These are phyloP conservation scores for Anas bahamensis DNA, from an alignment of 2,797 vertebrate species.

Conservation along the genomic window DNA sequence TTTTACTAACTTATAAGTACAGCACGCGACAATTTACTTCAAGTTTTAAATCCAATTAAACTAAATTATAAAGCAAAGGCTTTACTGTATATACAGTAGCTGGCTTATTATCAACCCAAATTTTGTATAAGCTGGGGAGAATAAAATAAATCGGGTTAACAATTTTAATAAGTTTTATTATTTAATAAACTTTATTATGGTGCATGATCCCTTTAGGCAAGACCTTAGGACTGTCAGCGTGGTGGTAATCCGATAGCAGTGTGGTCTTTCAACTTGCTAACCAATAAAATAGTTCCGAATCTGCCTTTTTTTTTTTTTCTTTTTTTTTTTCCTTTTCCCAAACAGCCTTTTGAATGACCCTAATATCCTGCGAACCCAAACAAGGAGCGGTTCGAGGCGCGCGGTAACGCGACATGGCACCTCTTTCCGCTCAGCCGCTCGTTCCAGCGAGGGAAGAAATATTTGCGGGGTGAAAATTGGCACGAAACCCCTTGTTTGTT, in stretches of 20 bases:
- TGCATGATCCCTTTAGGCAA: conserved; percentile 99
- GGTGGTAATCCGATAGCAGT: conserved; percentile 94
- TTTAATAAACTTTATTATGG: conserved; percentile 99
- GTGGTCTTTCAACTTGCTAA: conserved; percentile 82
- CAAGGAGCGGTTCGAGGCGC: conserved; percentile 64
- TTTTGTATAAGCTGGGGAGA: conserved; percentile 99
- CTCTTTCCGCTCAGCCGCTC: conserved; percentile 47
- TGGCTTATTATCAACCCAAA: conserved; percentile 99
- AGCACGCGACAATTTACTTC: conserved; percentile 99
- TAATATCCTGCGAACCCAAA: conserved; percentile 75
- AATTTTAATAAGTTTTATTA: conserved; percentile 99
- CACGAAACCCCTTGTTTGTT: not conserved
- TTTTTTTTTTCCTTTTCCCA: too few species aligned
- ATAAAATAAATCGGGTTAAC: conserved; percentile 99
- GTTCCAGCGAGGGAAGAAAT: conserved; percentile 49
- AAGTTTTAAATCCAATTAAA: conserved; percentile 99
- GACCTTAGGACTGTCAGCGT: conserved; percentile 93
- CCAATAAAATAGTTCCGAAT: conserved; percentile 72
- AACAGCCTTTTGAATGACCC: conserved; percentile 76
- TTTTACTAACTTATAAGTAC: conserved; percentile 99
- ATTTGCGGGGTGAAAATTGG: conserved; percentile 14
- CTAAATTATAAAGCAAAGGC: conserved; percentile 99
- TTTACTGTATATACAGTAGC: conserved; percentile 99
- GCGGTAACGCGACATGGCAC: conserved; percentile 67
- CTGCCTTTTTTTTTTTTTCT: not conserved